Conservation (phyloP, 2,797 vertebrate genomes). For the Sarcoramphus papa region DNA sequence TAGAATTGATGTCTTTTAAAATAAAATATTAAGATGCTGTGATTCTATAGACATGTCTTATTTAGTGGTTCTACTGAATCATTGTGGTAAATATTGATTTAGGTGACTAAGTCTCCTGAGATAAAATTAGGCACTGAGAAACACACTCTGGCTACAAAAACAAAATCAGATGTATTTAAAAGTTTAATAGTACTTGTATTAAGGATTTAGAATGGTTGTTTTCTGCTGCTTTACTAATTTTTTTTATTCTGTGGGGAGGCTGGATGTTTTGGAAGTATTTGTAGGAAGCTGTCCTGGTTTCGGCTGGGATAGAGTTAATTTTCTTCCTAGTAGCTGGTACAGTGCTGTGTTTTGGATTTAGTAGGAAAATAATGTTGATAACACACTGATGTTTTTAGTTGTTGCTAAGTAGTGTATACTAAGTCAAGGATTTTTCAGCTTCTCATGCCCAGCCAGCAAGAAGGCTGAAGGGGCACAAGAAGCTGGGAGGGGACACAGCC, state of each 20-base stretch:
- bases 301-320: too few species aligned
- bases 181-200: neutral
- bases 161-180: neutral
- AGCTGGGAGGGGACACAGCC: too few species aligned
- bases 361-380: too few species aligned
- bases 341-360: too few species aligned
- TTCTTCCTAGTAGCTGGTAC: too few species aligned
- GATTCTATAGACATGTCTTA: neutral
- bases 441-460: too few species aligned
- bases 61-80: neutral
- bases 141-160: neutral
- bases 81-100: neutral
- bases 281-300: neutral
- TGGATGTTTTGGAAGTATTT: neutral
- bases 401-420: too few species aligned
- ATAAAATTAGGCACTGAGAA: neutral
- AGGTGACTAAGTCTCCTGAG: neutral
- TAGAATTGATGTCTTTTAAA: neutral
- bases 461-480: too few species aligned
- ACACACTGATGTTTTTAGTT: too few species aligned
- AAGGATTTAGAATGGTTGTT: neutral
- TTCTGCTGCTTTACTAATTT: neutral
- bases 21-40: neutral
- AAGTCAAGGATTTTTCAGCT: too few species aligned
- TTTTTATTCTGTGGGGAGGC: neutral